phyloP scores from a whole-genome alignment of 2,113 vertebrate species.

The Salvelinus fontinalis region DNA sequence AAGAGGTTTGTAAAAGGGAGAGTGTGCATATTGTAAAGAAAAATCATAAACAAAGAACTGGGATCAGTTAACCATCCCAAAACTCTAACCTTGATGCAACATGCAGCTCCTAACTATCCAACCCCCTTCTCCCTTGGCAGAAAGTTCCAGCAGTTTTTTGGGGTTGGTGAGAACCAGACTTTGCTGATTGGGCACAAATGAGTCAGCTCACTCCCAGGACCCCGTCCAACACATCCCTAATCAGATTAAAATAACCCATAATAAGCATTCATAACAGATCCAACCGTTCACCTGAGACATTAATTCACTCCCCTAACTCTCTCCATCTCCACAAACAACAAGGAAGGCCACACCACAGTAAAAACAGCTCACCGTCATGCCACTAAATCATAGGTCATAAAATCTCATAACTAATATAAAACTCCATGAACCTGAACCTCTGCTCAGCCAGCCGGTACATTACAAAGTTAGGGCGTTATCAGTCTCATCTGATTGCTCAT shows the following conservation, averaged over 20 bases:
- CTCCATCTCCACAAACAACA: slow-evolving; percentile 24
- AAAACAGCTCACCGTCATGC: not conserved
- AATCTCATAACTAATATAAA: slow-evolving; percentile 8
- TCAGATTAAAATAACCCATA: slow-evolving; percentile 6
- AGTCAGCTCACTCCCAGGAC: slow-evolving; percentile 48
- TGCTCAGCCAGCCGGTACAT: no score
- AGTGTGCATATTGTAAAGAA: not conserved
- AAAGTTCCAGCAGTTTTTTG: slow-evolving; percentile 51
- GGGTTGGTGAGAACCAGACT: slow-evolving; percentile 36
- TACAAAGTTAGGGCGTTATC: slow-evolving; percentile 9
- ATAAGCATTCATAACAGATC: slow-evolving; percentile 21
- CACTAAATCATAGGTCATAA: slow-evolving; percentile 18
- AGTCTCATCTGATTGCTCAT: not conserved
- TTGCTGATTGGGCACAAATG: slow-evolving; percentile 64
- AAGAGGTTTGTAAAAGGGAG: not conserved
- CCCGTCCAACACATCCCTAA: slow-evolving; percentile 21
- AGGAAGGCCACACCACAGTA: not conserved
- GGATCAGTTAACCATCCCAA: slow-evolving; percentile 11
- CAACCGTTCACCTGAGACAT: not conserved
- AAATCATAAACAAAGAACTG: slow-evolving; percentile 22
- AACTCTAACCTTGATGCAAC: slow-evolving; percentile 22
- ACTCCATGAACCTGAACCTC: slow-evolving; percentile 1
- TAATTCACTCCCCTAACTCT: slow-evolving; percentile 27
- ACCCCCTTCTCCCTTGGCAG: slow-evolving; percentile 36
- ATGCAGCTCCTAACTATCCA: slow-evolving; percentile 31